Base-by-base conservation (phyloP, 2,113 vertebrate genomes). In the Trematomus loennbergii region DNA sequence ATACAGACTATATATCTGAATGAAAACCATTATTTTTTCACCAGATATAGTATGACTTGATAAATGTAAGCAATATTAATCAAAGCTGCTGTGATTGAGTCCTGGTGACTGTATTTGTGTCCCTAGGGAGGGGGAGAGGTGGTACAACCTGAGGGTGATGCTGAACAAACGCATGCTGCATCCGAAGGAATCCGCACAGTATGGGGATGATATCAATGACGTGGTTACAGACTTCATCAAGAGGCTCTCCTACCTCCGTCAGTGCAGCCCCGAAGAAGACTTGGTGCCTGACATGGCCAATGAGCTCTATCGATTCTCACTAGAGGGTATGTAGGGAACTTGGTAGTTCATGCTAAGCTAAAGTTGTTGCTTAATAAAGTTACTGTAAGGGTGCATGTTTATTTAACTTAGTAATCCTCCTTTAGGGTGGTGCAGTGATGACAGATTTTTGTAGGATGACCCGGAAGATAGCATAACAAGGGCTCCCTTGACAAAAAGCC, bases 81-180 rank as follows among this genome's bases (percentile, higher is more conserved):
- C 36, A 40, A 40, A 40, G 36, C 36, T 36, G 36, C 5, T 36
- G 36, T 36, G 36, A 40, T 40, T 40, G 36, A 40, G 36, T 40
- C 25, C 17, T 4, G 71, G 13, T 49, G 11, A 22, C 33, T 25
- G 2, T n/a, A 2, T 57, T 72, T 87, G 10, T 78, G 25, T 58
- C 53, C 20, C 15, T 49, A 96, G 96, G 72, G 93, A 95, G 1
- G 93, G 94, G 5, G 82, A 95, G 29, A 88, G 59, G 36, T 96
- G 96, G 96, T 88, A 95, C 78, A 84, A 92, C 5, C 74, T 96
- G 59, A 85, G 95, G 62, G 52, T 54, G 1, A 63, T 92, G 52
- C 86, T 96, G 52, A 96, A 96, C 89, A 95, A 94, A 62, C 94
- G 75, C 40, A 92, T 96, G 95, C 87, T 96, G 63, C 89, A 88